phyloP scores from a whole-genome alignment of 2,113 vertebrate genomes.

The Ageneiosus marmoratus region DNA sequence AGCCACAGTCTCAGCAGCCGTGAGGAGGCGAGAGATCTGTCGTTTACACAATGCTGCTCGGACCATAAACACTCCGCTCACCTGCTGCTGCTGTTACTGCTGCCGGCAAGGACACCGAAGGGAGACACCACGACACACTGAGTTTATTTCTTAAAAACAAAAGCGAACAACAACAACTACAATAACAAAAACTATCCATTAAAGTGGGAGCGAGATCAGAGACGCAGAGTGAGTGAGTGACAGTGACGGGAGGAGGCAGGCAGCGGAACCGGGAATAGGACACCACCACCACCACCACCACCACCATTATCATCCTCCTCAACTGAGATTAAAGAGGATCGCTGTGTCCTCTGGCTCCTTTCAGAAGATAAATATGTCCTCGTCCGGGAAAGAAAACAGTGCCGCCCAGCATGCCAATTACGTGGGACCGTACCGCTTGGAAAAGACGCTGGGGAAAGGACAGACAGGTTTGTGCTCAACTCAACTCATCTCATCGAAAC shows the following conservation, averaged over 20 bases:
- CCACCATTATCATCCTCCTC: slow-evolving; percentile 47
- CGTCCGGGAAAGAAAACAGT: slow-evolving; percentile 95
- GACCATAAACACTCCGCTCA: slow-evolving; percentile 65
- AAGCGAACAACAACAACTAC: not conserved
- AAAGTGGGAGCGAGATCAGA: slow-evolving; percentile 41
- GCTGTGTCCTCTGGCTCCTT: slow-evolving; percentile 62
- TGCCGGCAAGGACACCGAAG: slow-evolving; percentile 40
- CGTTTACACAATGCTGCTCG: slow-evolving; percentile 68
- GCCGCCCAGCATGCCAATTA: slow-evolving; percentile 96
- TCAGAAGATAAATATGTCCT: slow-evolving; percentile 80
- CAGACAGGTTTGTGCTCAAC: slow-evolving; percentile 93
- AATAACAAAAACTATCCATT: slow-evolving; percentile 15
- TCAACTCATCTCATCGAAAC: slow-evolving; percentile 28
- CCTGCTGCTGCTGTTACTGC: slow-evolving; percentile 63
- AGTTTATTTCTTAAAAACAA: not conserved
- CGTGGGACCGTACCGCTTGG: slow-evolving; percentile 98
- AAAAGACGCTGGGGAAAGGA: slow-evolving; percentile 99
- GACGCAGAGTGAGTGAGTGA: slow-evolving; percentile 46
- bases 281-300: not conserved
- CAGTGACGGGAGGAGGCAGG: slow-evolving; percentile 48
- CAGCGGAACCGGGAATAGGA: slow-evolving; percentile 65
- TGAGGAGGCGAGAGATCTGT: slow-evolving; percentile 67
- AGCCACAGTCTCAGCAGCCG: slow-evolving; percentile 68
- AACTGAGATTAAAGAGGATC: slow-evolving; percentile 62
- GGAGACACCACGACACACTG: slow-evolving; percentile 60